phyloP scores from a whole-genome alignment of 2,888 invertebrate species.

The Dynastes grantii region DNA sequence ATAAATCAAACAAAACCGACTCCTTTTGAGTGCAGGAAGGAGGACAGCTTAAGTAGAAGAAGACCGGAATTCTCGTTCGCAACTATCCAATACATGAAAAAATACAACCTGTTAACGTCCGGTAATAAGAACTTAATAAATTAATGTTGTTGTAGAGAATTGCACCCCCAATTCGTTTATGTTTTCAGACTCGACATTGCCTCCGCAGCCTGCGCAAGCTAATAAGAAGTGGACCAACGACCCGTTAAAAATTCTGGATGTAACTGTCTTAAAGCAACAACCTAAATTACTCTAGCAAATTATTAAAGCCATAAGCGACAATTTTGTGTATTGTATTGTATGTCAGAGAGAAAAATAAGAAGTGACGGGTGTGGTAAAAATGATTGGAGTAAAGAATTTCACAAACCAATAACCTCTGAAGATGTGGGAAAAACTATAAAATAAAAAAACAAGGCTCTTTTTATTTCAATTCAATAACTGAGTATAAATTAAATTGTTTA shows the following conservation, averaged over 20 bases:
- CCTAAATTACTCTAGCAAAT: conserved; percentile 75
- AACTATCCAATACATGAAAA: conserved; percentile 81
- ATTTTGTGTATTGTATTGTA: too few relatives aligned
- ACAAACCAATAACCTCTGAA: too few relatives aligned
- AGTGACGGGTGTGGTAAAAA: too few relatives aligned
- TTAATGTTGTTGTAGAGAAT: too few relatives aligned
- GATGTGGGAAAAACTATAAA: too few relatives aligned
- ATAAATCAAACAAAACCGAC: conserved; percentile 51
- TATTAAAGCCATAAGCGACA: background rate
- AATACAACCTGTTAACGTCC: conserved; percentile 73
- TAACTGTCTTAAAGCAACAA: conserved; percentile 80
- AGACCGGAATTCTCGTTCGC: conserved; percentile 80
- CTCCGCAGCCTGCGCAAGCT: conserved; percentile 55
- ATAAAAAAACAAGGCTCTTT: too few relatives aligned
- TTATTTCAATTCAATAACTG: too few relatives aligned
- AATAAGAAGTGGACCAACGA: conserved; percentile 41
- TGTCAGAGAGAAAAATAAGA: too few relatives aligned
- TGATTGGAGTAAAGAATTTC: too few relatives aligned
- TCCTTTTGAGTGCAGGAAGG: conserved; percentile 21
- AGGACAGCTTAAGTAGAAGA: conserved; percentile 60
- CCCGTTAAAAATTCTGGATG: conserved; percentile 77
- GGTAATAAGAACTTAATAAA: conserved; percentile 23
- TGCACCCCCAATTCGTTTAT: too few relatives aligned
- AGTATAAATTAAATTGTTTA: too few relatives aligned
- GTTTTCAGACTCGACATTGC: conserved; percentile 23